These are phyloP conservation scores for Rhombomys opimus DNA, from an alignment of 2,113 vertebrate species.

Conservation along the genomic window DNA sequence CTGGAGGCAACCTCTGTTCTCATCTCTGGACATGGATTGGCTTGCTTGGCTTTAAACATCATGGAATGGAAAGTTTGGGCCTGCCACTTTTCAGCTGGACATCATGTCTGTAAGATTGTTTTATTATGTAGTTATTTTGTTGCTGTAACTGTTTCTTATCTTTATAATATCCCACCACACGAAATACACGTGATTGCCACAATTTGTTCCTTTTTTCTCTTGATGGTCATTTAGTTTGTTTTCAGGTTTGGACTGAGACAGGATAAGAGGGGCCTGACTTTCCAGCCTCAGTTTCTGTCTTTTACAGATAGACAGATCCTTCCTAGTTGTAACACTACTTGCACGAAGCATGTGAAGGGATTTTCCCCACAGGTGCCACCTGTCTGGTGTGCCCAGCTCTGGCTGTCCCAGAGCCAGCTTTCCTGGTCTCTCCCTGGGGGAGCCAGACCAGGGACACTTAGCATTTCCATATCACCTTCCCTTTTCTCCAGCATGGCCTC, in stretches of 20 bases:
- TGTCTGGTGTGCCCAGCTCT: too few relatives aligned
- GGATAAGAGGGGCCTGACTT: not conserved
- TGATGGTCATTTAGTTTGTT: not conserved
- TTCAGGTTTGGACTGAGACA: not conserved
- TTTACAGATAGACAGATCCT: not conserved
- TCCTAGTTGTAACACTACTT: not conserved
- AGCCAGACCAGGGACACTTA: not conserved
- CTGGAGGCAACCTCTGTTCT: not conserved
- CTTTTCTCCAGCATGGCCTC: not conserved
- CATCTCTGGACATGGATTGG: not conserved
- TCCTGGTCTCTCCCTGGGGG: not conserved
- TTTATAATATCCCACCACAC: fast-evolving
- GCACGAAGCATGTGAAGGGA: not conserved
- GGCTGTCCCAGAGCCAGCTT: not conserved
- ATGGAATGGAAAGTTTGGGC: not conserved
- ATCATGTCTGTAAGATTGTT: not conserved
- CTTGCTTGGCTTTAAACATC: not conserved
- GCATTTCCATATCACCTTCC: not conserved
- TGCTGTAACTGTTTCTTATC: not conserved
- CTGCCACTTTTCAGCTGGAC: not conserved
- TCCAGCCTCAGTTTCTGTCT: not conserved
- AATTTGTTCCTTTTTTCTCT: too few relatives aligned
- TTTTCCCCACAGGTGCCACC: not conserved
- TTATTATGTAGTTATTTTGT: not conserved
- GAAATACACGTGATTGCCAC: not conserved